Percentiles rank a stretch among this genome's conserved stretches.
phyloP scores from a whole-genome alignment of 1,140 invertebrate genomes.

The Hylaeus volcanicus region DNA sequence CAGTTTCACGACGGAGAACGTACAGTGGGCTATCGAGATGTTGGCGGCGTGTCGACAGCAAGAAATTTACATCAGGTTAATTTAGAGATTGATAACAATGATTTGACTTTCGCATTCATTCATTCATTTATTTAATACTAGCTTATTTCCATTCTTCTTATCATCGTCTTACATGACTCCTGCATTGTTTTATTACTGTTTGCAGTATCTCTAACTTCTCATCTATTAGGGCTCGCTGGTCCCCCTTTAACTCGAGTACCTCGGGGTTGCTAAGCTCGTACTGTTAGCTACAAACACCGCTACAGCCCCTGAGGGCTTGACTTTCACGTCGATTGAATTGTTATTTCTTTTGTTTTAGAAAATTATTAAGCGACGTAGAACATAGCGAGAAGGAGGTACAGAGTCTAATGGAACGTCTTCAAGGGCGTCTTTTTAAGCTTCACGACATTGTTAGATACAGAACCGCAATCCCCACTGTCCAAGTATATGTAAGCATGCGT shows the following conservation, averaged over 20 bases:
- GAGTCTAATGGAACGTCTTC: conserved; percentile 75
- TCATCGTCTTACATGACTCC: too few species aligned
- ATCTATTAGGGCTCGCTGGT: too few species aligned
- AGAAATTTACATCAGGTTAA: conserved; percentile 82
- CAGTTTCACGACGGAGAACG: conserved; percentile 74
- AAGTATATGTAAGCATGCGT: conserved; percentile 83
- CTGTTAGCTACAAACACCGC: too few species aligned
- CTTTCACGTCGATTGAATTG: not conserved
- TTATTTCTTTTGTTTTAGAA: conserved; percentile 71
- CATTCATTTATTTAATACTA: too few species aligned
- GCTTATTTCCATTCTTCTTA: too few species aligned
- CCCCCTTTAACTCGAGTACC: too few species aligned
- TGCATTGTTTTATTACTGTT: too few species aligned
- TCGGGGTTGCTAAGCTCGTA: too few species aligned
- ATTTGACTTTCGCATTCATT: too few species aligned
- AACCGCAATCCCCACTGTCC: conserved; percentile 83
- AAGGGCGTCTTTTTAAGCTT: conserved; percentile 79
- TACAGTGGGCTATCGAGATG: conserved; percentile 80
- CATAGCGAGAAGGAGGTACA: conserved; percentile 78
- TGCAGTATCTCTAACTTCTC: too few species aligned
- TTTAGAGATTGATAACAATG: not conserved
- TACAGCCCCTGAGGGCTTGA: not conserved
- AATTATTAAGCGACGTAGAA: conserved; percentile 82
- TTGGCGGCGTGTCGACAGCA: conserved; percentile 83
- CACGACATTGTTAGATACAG: conserved; percentile 83